Evolutionary conservation across 2,888 invertebrate species (phyloP), one percentile per base, ranked within the genome.

Genomic region (Boloria euphrosyne): DNA sequence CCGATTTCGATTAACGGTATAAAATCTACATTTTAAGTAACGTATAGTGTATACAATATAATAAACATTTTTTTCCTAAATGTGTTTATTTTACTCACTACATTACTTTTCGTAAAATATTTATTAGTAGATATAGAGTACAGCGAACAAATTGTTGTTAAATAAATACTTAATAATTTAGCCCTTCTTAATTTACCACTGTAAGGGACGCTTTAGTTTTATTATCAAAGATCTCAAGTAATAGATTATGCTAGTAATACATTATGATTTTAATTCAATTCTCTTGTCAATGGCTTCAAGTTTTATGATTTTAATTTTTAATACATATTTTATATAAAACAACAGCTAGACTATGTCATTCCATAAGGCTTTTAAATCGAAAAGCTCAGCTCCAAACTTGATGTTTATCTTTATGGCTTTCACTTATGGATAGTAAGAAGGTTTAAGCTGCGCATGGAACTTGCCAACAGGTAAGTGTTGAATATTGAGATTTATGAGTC

Each of bases 401-500:
- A 78, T 77, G 71, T 74, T 79, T 82, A 86, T 85, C 83, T 82
- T 72, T 75, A 78, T 75, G 73, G 81, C 80, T 81, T 84, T 83
- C 80, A 82, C 80, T 76, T 72, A 71, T 75, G 78, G 80, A 82
- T 81, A 73, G 79, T 76, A 80, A 78, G 71, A 54, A 67, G 66
- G 72, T 69, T 72, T 59, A 63, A 63, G 65, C 65, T 51, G 60
- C 62, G 62, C 50, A 47, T 62, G 58, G 68, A 70, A 73, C 70
- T 72, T 70, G 67, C 69, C 47, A 67, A 72, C 67, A 66, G 72
- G 74, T 76, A 76, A 80, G 80, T 85, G 81, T 81, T 85, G 78
- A 82, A 79, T 78, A 86, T 86, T 83, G 71, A 88, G 81, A 90
- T 89, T 87, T 88, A 90, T 90, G 89, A 86, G 86, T 80, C 84